Percentiles rank a stretch among this genome's conserved stretches.
phyloP scores from a whole-genome alignment of 2,888 invertebrate genomes.

The Blastobasis lacticolella region DNA sequence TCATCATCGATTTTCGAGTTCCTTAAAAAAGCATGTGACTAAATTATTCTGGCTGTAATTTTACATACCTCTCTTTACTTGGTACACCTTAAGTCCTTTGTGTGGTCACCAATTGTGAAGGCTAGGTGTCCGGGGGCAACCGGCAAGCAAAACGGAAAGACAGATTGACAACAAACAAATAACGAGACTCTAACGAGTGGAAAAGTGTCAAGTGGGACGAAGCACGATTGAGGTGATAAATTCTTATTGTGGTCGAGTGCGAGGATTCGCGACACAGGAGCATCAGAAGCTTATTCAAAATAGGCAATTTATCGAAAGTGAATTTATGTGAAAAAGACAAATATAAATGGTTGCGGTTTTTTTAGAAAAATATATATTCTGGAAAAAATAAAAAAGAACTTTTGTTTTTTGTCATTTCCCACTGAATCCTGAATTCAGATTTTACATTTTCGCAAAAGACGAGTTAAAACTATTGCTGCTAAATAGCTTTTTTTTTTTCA shows the following conservation, averaged over 20 bases:
- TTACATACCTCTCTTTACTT: too few species aligned
- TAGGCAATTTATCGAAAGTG: neutral
- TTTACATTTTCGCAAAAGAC: neutral
- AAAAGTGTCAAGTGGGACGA: conserved; percentile 48
- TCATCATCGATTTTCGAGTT: too few species aligned
- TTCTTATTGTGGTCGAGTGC: neutral
- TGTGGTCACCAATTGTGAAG: conserved; percentile 43
- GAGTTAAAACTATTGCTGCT: neutral
- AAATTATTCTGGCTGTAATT: too few species aligned
- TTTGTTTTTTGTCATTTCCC: neutral
- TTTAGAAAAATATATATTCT: too few species aligned
- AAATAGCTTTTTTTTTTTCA: conserved; percentile 23
- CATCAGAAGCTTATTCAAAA: neutral
- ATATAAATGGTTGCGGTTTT: too few species aligned
- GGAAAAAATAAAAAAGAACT: neutral
- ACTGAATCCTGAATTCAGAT: neutral
- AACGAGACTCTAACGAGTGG: conserved; percentile 64
- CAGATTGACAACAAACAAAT: conserved; percentile 65
- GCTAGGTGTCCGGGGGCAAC: conserved; percentile 21
- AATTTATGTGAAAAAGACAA: neutral
- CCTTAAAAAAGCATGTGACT: too few species aligned
- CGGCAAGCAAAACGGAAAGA: conserved; percentile 19
- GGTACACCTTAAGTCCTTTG: conserved; percentile 25
- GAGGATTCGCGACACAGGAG: too few species aligned
- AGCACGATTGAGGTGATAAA: neutral